Evolutionary conservation across 2,113 vertebrate species (phyloP).

Genomic region (Vulpes ferrilata): DNA sequence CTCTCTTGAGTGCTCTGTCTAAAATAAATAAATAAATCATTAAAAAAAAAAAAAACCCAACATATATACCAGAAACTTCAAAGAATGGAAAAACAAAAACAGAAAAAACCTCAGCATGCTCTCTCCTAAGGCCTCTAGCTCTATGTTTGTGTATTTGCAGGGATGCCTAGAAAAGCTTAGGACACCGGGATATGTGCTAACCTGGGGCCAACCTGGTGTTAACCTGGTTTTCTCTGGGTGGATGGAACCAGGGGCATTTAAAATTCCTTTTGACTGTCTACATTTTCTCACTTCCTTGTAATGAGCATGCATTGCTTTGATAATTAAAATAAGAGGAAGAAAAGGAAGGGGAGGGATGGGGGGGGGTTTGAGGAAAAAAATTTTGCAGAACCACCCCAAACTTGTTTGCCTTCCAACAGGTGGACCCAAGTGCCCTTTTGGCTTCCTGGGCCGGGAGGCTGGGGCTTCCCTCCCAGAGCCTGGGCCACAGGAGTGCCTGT

Average conservation of each 20-base stretch:
- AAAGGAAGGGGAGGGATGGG: background rate
- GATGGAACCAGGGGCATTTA: background rate
- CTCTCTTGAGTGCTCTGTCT: background rate
- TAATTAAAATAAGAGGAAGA: background rate
- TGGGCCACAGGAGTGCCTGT: rapidly evolving
- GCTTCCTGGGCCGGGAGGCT: background rate
- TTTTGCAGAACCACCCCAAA: too few relatives aligned
- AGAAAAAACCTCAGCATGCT: background rate
- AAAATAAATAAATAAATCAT: background rate
- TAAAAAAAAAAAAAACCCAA: background rate
- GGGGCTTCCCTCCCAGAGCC: background rate
- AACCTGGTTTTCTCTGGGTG: background rate
- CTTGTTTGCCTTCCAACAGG: background rate
- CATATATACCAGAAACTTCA: background rate
- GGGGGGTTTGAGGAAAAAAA: background rate
- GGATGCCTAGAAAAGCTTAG: background rate
- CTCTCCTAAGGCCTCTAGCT: background rate
- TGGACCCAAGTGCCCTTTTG: background rate
- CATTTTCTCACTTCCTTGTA: background rate
- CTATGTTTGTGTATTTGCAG: background rate
- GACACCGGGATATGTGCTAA: rapidly evolving
- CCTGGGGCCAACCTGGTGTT: background rate
- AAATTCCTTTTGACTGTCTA: background rate
- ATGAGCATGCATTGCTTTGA: background rate
- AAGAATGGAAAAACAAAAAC: background rate